Base-by-base conservation (phyloP, 2,113 vertebrate genomes). In the Rhea americana region DNA sequence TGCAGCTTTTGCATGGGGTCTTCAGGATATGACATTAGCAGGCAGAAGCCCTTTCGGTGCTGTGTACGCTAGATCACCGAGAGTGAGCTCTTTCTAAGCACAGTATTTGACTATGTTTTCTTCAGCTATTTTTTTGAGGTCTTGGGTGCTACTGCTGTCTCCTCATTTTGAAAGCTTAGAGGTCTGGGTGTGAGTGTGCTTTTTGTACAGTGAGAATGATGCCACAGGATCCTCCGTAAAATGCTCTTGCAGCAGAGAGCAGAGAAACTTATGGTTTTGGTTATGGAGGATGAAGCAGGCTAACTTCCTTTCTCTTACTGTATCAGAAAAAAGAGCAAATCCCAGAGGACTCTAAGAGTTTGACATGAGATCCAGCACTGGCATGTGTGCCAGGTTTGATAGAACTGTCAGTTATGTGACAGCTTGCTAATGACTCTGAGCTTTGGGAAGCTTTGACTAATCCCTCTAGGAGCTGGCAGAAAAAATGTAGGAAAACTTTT, bases 341-440 rank as follows among this genome's bases (percentile, higher is more conserved):
- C 85, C 80, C 94, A 6, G 39, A 56, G 35, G 66, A 93, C 30
- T 20, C 76, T 85, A 86, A 78, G 87, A 94, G 87, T 58, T 41
- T 53, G 70, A 93, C 19, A 3, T 24, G 72, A 51, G 65, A 51
- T 90, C 76, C 77, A 84, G 88, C 90, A 22, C 48, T 81, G 87
- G 85, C n/a, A 84, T 1, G 8, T 70, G 51, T 93, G 90, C 82
- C 82, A 80, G 82, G 73, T 68, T 87, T 88, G 93, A 75, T 79
- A 53, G 76, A 93, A 68, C 85, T 88, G 91, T 90, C 66, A 91
- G 93, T 68, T 63, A 17, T 76, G 59, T 94, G 96, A 95, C 95
- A 94, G 94, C 94, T 96, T 95, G 93, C 85, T 93, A 94, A 91
- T 93, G 91, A 94, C 85, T 74, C 67, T 62, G 77, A 93, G 86